Evolutionary conservation across 1,140 invertebrate species (phyloP), one percentile per base, ranked within the genome.

Genomic region (Chrysomallon squamiferum): DNA sequence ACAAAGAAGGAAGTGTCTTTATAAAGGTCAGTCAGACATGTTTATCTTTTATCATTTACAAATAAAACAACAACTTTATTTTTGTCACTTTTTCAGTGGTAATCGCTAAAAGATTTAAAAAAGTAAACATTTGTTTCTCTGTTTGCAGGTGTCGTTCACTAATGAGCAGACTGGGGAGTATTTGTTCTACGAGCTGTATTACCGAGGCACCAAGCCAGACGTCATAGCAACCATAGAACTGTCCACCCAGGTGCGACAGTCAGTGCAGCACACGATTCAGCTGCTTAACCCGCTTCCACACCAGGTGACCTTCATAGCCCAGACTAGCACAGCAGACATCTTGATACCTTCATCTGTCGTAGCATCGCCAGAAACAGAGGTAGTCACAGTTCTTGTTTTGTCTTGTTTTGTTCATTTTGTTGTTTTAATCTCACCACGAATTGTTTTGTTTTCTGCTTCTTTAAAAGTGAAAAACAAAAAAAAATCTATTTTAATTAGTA

Each of bases 141-240:
- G 5, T 38, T 69, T 76, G 1, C 65, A 85, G 84, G 75, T 86
- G 11, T 77, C 74, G 27, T 86, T 86, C 69, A 76, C 69, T 30
- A 86, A 86, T 70, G 83, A 85, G 59, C 72, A 73, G 50, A 79
- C 82, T n/a, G 68, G 73, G 58, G 85, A 86, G 60, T 86, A 84
- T 62, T 76, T 80, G 57, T 85, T 75, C 50, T 85, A 79, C 66
- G 85, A 86, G 47, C 68, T 86, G 20, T 73, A 69, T 6, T 81
- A 84, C 63, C 75, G 78, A 30, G 73, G 82, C n/a, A 78, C 75
- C 20, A 77, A 75, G 65, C 78, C 82, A n/a, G 78, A 76, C 3
- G 74, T 74, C 18, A 77, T 84, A 2, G 66, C 72, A 25, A 75
- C 73, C 4, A 82, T 86, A 38, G 74, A 83, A 11, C 69, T 86